Evolutionary conservation across 2,888 invertebrate species (phyloP), one percentile per base, ranked within the genome.

Genomic region (Drosophila kuntzei): DNA sequence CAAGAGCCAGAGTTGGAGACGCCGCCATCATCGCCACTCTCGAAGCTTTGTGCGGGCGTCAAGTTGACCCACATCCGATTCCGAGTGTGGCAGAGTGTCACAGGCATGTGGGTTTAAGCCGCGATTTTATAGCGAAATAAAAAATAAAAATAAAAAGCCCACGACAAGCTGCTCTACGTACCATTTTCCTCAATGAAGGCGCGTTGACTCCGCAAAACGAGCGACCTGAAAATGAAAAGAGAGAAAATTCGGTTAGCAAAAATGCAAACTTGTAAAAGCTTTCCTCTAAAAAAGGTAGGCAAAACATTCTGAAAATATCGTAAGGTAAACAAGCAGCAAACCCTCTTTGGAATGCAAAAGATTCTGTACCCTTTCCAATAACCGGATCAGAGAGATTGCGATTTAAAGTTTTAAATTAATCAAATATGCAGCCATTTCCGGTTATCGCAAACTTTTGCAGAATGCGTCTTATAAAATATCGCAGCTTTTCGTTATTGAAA

Each of bases 131-230:
- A 29, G 75, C 59, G 51, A 71, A 53, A 71, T 67, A 66, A 65
- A 69, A 68, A 44, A 62, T 2, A 34, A 27, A 27, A 27, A 27
- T n/a, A 34, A 54, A 58, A 59, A 27, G 27, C 83, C 86, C 80
- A 87, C 77, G 65, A 59, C 32, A 58, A 46, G 18, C 69, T 22
- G 32, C 37, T 70, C 16, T 64, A 90, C 92, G 88, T 86, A 92
- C 92, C 91, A 85, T 90, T 92, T 89, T 91, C 91, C 76, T 92
- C 92, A 32, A 90, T 86, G 81, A 91, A 92, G 62, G 90, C 89
- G 79, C 90, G 90, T 75, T 90, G 91, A 75, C 91, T 90, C 61
- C 91, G 91, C 91, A 92, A 90, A 77, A 91, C 90, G 69, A 92
- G 86, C 79, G 92, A 92, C 92, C 92, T 92, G 90, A 57, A 71